Conservation (phyloP, 2,888 invertebrate genomes). For the Epistrophe grossulariae region DNA sequence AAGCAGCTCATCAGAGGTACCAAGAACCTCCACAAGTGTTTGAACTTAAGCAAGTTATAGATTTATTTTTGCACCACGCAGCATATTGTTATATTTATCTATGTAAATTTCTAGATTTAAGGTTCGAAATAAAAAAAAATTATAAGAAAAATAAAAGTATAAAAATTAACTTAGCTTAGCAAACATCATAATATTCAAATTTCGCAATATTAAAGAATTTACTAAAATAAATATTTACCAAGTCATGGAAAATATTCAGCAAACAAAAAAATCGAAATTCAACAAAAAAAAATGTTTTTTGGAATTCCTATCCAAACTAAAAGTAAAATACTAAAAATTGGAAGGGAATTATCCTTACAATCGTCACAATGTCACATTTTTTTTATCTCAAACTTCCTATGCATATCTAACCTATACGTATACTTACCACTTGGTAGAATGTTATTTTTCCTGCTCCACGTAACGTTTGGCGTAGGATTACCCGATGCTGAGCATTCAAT, state of each 20-base stretch:
- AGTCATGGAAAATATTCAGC: background rate
- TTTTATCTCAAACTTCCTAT: background rate
- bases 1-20: too few relatives aligned
- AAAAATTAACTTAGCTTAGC: background rate
- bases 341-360: background rate
- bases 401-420: background rate
- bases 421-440: constrained; percentile 84
- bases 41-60: too few relatives aligned
- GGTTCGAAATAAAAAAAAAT: too few relatives aligned
- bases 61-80: too few relatives aligned
- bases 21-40: too few relatives aligned
- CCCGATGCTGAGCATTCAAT: constrained; percentile 91
- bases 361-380: background rate
- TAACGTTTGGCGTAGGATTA: constrained; percentile 91
- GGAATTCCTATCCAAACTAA: background rate
- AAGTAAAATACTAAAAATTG: background rate
- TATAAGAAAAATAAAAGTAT: too few relatives aligned
- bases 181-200: background rate
- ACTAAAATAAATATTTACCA: background rate
- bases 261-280: constrained; percentile 25
- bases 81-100: too few relatives aligned
- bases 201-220: background rate
- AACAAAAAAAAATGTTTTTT: constrained; percentile 1
- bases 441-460: constrained; percentile 87
- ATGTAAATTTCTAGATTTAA: too few relatives aligned